Base-by-base conservation (phyloP, 2,113 vertebrate species). In the Ellobius talpinus region DNA sequence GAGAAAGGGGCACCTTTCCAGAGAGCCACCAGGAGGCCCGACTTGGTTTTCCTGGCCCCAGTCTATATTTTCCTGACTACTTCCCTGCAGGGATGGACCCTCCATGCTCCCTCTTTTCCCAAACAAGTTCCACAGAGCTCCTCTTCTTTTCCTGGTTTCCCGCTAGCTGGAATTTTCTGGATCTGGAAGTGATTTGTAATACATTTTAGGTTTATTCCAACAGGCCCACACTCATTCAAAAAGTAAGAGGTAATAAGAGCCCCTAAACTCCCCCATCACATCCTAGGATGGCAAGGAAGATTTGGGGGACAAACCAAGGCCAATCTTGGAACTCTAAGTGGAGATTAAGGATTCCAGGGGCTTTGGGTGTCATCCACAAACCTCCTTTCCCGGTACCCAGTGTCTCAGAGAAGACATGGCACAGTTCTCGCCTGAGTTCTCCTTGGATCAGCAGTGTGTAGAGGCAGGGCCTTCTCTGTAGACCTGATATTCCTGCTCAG, bases 131-230 rank as follows among this genome's bases (percentile, higher is more conserved):
- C 84, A 87, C 5, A 1, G 70, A 86, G 10, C 36, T 90, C 66
- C n/a, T 90, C 93, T 96, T 90, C 78, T 42, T 85, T 95, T 95
- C 74, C 73, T 79, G 73, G 88, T 96, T 95, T 93, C 36, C 77
- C 58, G 72, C 45, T 11, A 74, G 39, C 24, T 89, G 77, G 94
- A 90, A 94, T 87, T 42, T 91, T 95, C 93, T 96, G 58, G 47
- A 89, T 74, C 63, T 93, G 92, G 79, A 93, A 82, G 65, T 52
- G 14, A 82, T 50, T 79, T 88, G 5, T 13, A 19, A 14, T 78
- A 81, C 73, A 90, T 90, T 88, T 66, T 78, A 90, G 65, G 33
- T 36, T 93, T 79, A 21, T 78, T 90, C 19, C 84, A 79, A 50
- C 29, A 70, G 36, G 42, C 50, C 14, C 19, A 7, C 24, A 26